Evolutionary conservation across 2,113 vertebrate species (phyloP).

Genomic region (Varanus salvator): DNA sequence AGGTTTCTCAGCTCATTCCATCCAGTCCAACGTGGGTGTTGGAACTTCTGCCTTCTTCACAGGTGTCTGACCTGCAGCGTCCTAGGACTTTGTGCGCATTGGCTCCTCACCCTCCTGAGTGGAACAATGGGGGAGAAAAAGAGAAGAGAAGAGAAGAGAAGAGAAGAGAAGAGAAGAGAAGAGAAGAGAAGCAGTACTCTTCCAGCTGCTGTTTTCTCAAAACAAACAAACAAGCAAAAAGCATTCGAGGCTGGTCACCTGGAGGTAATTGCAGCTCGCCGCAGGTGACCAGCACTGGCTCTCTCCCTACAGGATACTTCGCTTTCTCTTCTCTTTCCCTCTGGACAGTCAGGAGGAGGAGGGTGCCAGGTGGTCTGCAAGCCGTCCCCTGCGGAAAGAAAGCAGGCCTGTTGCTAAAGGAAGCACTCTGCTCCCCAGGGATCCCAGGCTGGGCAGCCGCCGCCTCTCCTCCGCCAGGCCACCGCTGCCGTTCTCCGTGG

Average conservation of each 20-base stretch:
- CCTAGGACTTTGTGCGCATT: neutral
- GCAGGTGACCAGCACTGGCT: neutral
- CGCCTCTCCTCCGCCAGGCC: neutral
- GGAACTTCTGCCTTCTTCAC: neutral
- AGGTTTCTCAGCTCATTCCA: neutral
- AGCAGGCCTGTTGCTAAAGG: neutral
- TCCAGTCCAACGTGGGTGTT: neutral
- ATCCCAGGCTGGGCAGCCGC: neutral
- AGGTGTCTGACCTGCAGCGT: too few species aligned
- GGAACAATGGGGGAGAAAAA: neutral
- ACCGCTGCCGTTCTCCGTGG: rapidly evolving
- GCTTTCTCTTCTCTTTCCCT: neutral
- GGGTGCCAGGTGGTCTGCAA: slow-evolving; percentile 7
- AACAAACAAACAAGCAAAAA: neutral
- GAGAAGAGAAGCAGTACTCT: neutral
- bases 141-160: neutral
- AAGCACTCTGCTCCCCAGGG: neutral
- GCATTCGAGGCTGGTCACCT: neutral
- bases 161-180: neutral
- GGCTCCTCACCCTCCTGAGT: too few species aligned
- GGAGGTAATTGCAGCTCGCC: neutral
- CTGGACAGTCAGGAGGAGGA: neutral
- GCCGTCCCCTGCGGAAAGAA: neutral
- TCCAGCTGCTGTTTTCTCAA: neutral
- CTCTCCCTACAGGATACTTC: neutral